Evolutionary conservation across 2,113 vertebrate species (phyloP).

Genomic region (Platysternon megacephalum): DNA sequence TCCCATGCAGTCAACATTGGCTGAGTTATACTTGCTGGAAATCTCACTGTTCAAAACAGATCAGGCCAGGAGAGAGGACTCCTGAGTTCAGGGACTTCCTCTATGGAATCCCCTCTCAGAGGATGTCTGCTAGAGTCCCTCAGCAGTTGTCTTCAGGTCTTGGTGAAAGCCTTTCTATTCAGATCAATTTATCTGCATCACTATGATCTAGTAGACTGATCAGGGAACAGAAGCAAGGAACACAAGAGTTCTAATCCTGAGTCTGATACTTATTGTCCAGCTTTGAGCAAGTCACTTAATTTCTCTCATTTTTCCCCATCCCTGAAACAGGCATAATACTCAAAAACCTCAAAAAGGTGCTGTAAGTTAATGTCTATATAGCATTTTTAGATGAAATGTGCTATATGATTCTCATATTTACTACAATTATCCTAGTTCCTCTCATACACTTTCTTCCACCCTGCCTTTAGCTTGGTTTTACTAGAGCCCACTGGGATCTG

Average conservation of each 20-base stretch:
- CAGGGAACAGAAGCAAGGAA: neutral
- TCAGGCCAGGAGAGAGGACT: neutral
- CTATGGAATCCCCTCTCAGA: neutral
- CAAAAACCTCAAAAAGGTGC: neutral
- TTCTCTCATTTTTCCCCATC: neutral
- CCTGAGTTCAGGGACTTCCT: neutral
- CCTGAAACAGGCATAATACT: neutral
- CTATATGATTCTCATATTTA: neutral
- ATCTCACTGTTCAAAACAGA: neutral
- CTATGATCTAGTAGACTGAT: neutral
- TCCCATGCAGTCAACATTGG: constrained; percentile 32
- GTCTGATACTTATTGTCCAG: neutral
- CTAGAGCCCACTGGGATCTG: neutral
- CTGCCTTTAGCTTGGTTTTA: neutral
- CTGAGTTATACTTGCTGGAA: neutral
- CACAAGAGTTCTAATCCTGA: neutral
- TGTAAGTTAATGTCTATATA: neutral
- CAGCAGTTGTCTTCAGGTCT: neutral
- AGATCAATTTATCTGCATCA: neutral
- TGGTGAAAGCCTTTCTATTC: neutral
- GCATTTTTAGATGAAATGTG: neutral
- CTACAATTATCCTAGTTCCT: neutral
- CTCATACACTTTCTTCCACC: neutral
- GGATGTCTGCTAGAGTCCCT: neutral
- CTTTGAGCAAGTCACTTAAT: neutral